phyloP scores from a whole-genome alignment of 2,113 vertebrate species.

The Nibea coibor region DNA sequence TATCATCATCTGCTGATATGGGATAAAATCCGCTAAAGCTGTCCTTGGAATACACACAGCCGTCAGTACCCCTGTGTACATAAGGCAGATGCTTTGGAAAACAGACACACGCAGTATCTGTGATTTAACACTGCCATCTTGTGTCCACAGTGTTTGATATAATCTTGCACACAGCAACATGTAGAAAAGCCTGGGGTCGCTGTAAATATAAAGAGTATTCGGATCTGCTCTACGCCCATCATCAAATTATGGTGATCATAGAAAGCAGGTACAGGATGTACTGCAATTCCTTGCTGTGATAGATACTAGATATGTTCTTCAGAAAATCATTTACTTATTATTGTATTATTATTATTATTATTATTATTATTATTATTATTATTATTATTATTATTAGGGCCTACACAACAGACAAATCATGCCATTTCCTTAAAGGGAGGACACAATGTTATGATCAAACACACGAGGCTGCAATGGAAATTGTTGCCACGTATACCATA shows the following conservation, averaged over 20 bases:
- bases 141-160: conserved; percentile 43
- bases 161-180: neutral
- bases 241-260: conserved; percentile 15
- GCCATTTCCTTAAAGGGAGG: neutral
- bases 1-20: conserved; percentile 46
- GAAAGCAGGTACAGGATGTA: neutral
- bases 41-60: conserved; percentile 27
- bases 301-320: no score
- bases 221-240: conserved; percentile 1
- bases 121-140: conserved; percentile 75
- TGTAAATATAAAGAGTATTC: conserved; percentile 1
- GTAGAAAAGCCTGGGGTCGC: neutral
- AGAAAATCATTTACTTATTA: no score
- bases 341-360: no score
- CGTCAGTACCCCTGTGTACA: neutral
- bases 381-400: no score
- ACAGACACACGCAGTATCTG: neutral
- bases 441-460: neutral
- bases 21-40: conserved; percentile 54
- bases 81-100: conserved; percentile 2
- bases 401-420: no score
- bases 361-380: no score
- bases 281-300: neutral
- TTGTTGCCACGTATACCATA: neutral
- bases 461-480: neutral